Conservation (phyloP, 2,113 vertebrate species). For the Arenaria interpres region DNA sequence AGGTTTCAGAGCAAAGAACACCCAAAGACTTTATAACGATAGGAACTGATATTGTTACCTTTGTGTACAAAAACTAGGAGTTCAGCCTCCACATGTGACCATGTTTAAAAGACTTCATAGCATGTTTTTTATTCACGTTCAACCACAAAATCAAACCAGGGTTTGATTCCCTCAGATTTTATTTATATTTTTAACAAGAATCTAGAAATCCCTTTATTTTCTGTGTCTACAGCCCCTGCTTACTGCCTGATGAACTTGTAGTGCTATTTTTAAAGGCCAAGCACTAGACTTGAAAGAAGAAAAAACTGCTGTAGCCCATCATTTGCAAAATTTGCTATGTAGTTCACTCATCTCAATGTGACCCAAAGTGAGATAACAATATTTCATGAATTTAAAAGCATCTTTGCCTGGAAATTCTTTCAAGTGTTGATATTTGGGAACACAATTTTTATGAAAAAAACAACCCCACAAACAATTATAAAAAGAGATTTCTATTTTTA, state of each 20-base stretch:
- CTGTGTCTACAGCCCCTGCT: neutral
- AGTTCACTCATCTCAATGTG: neutral
- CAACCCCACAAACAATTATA: neutral
- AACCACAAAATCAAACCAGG: neutral
- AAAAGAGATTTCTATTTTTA: neutral
- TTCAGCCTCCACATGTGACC: neutral
- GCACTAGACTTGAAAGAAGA: neutral
- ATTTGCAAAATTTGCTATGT: neutral
- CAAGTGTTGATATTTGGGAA: neutral
- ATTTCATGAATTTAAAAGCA: neutral
- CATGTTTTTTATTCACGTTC: neutral
- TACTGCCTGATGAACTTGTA: neutral
- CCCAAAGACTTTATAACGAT: slow-evolving; percentile 41
- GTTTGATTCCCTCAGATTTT: neutral
- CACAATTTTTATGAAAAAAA: neutral
- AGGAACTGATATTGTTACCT: slow-evolving; percentile 10
- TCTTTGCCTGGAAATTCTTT: neutral
- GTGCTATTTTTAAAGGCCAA: neutral
- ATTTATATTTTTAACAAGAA: slow-evolving; percentile 32
- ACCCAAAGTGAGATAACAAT: neutral
- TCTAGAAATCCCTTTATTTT: neutral
- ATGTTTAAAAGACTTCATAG: neutral
- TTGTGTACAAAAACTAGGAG: neutral
- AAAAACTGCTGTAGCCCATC: neutral
- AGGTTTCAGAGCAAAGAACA: slow-evolving; percentile 47